A percentile compares a stretch with the other conserved stretches of the same genome.
Evolutionary conservation across 1,140 invertebrate genomes (phyloP).

Genomic region (Drosophila kanapiae): DNA sequence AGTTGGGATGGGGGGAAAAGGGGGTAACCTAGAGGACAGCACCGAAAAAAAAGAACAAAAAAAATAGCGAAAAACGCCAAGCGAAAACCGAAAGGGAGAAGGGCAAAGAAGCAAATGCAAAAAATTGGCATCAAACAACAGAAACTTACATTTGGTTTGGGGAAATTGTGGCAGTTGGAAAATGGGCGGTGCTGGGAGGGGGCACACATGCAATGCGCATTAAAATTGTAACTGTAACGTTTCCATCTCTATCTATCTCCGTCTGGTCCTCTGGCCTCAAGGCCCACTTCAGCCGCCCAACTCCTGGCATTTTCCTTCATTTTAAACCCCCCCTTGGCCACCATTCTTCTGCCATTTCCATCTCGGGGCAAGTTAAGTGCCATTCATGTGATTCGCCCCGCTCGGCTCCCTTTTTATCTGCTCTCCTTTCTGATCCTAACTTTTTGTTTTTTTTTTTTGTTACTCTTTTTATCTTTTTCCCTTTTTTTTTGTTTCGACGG

Average conservation of each 20-base stretch:
- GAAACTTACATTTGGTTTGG: constrained; percentile 72
- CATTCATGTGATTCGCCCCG: constrained; percentile 69
- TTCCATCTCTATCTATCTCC: constrained; percentile 41
- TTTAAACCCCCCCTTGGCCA: neutral
- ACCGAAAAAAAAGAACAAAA: constrained; percentile 46
- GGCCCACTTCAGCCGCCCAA: constrained; percentile 47
- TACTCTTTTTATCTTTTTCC: constrained; percentile 50
- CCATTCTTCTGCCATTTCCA: constrained; percentile 39
- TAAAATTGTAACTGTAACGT: constrained; percentile 79
- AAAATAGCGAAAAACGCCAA: constrained; percentile 11
- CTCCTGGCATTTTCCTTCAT: neutral
- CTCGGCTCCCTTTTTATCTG: constrained; percentile 33
- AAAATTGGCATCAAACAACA: constrained; percentile 83
- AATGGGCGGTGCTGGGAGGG: neutral
- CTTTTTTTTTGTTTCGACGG: constrained; percentile 52
- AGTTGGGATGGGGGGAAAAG: neutral
- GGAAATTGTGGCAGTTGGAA: constrained; percentile 17
- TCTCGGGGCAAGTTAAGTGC: constrained; percentile 72
- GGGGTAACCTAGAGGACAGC: constrained; percentile 27
- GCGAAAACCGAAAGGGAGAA: constrained; percentile 32
- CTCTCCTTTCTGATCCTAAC: constrained; percentile 52
- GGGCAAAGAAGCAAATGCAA: constrained; percentile 56
- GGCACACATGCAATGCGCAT: constrained; percentile 78
- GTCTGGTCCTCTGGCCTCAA: constrained; percentile 50
- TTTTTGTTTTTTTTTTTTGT: constrained; percentile 42